Evolutionary conservation across 1,140 invertebrate species (phyloP), one percentile per base, ranked within the genome.

Genomic region (Leucophenga varia): DNA sequence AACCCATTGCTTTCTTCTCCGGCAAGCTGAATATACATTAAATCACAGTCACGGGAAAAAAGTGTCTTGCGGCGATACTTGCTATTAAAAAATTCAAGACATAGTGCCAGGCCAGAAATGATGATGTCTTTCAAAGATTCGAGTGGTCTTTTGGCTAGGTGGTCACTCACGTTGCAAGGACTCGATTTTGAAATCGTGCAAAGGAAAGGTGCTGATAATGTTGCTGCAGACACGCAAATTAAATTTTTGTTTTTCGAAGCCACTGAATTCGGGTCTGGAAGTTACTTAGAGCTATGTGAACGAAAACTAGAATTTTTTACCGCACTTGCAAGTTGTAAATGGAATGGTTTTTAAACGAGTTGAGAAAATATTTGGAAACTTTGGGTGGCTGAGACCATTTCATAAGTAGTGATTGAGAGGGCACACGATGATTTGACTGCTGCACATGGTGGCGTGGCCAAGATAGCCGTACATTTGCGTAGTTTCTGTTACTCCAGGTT

Each of bases 61-160:
- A 82, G 67, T 73, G 71, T 42, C 50, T 81, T 20, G 77, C 76
- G 0, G 65, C 80, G 9, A 32, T 81, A 6, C 68, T 59, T 52
- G 71, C 64, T 3, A 57, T 81, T 2, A 55, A 78, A 43, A 68
- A 77, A 35, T 77, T 77, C 46, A 35, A 59, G n/a, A 49, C 54
- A 17, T 82, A 75, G n/a, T 59, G 38, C 81, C 3, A n/a, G n/a
- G n/a, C n/a, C n/a, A n/a, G 67, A 75, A 43, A 72, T 71, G 74
- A 54, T 82, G 4, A 51, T 64, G 17, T 63, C 64, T 2, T 54
- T 78, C 2, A 76, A 72, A 50, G 72, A 79, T 41, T 61, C 70
- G 2, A 59, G 50, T 1, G 74, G 69, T 35, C 35, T 78, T 31
- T 46, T 81, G 13, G 72, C 75, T 0, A 45, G 77, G 21, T 81